Conservation (phyloP, 2,888 invertebrate species). For the Agonopterix arenella region DNA sequence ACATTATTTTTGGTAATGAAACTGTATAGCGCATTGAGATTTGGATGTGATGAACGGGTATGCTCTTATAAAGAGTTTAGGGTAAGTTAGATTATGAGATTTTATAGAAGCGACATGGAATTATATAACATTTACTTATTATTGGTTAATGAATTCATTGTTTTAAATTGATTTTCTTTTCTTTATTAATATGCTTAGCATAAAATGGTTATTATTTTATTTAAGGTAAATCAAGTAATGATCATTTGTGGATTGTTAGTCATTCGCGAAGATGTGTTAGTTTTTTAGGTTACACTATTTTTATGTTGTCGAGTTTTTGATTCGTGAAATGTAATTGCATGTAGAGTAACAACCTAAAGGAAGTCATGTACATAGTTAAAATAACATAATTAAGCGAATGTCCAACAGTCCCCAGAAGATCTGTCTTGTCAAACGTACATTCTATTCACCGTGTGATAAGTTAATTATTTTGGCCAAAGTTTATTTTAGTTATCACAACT, state of each 20-base stretch:
- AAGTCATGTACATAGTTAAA: not conserved
- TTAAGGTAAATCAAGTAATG: not conserved
- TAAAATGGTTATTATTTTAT: slow-evolving; percentile 1
- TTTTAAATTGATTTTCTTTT: not conserved
- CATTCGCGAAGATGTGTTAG: not conserved
- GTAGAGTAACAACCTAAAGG: not conserved
- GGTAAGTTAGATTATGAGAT: slow-evolving; percentile 24
- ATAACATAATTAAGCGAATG: not conserved
- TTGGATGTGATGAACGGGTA: slow-evolving; percentile 49
- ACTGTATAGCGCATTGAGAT: slow-evolving; percentile 33
- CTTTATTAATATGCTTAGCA: slow-evolving; percentile 5
- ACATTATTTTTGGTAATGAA: not conserved
- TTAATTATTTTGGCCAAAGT: slow-evolving; percentile 56
- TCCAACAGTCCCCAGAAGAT: not conserved
- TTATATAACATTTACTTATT: not conserved
- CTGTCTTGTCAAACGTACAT: slow-evolving; percentile 11
- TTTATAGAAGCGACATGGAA: not conserved
- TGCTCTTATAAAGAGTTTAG: slow-evolving; percentile 47
- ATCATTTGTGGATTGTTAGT: too few relatives aligned
- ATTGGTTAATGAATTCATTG: not conserved
- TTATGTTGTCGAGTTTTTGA: not conserved
- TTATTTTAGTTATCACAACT: slow-evolving; percentile 50
- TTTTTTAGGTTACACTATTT: not conserved
- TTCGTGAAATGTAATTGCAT: not conserved
- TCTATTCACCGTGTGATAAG: slow-evolving; percentile 47